Conservation (phyloP, 1,140 invertebrate genomes). For the Zaprionus gabonicus region DNA sequence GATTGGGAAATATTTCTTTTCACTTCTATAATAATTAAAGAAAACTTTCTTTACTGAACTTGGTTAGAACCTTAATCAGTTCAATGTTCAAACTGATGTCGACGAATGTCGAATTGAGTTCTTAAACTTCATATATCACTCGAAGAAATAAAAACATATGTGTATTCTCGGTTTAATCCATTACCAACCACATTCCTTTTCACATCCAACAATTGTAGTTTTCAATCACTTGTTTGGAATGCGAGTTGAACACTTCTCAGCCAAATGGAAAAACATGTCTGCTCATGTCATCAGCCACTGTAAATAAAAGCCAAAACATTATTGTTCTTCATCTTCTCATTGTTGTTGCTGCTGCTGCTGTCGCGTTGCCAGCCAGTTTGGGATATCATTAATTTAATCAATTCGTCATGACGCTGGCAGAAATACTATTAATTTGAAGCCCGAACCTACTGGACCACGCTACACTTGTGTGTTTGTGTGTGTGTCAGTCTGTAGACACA, state of each 20-base stretch:
- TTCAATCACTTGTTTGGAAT: neutral
- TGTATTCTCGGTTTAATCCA: neutral
- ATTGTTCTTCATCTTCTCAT: neutral
- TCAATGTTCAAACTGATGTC: too few species aligned
- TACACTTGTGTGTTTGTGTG: neutral
- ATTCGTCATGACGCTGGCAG: slow-evolving; percentile 40
- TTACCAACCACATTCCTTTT: neutral
- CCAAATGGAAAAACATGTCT: slow-evolving; percentile 4
- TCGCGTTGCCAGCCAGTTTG: neutral
- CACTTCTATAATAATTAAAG: neutral
- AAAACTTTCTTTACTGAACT: neutral
- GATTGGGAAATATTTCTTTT: too few species aligned
- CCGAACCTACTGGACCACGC: neutral
- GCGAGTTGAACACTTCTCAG: neutral
- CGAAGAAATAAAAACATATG: neutral
- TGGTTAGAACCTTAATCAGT: too few species aligned
- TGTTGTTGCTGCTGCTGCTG: slow-evolving; percentile 2
- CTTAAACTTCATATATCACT: neutral
- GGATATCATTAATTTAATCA: slow-evolving; percentile 70
- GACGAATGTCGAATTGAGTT: too few species aligned
- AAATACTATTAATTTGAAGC: slow-evolving; percentile 62
- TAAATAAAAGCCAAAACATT: slow-evolving; percentile 9
- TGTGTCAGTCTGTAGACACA: neutral
- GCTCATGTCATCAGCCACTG: neutral
- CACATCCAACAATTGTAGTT: neutral